Evolutionary conservation across 2,113 vertebrate species (phyloP).

Genomic region (Heloderma charlesbogerti): DNA sequence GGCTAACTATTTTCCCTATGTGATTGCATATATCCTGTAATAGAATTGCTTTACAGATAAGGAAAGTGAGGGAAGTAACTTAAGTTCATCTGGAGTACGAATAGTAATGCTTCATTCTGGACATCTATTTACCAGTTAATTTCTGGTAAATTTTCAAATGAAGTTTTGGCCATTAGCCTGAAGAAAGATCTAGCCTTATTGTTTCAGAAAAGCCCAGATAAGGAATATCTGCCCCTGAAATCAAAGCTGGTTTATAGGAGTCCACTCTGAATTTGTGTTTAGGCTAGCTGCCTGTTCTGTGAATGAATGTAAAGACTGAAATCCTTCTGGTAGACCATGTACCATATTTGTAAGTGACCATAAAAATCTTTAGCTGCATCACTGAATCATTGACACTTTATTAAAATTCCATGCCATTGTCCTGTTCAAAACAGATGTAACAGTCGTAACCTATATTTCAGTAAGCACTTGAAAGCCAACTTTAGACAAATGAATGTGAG

Average conservation of each 20-base stretch:
- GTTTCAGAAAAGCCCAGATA: neutral
- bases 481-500: neutral
- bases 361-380: neutral
- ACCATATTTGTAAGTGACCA: neutral
- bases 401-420: neutral
- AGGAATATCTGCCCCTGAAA: neutral
- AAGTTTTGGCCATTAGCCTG: neutral
- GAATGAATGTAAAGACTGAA: neutral
- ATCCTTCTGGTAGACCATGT: neutral
- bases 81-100: neutral
- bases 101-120: neutral
- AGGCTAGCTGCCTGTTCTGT: neutral
- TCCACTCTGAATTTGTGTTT: neutral
- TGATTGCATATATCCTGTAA: neutral
- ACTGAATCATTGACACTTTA: neutral
- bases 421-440: neutral
- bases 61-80: no score
- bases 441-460: neutral
- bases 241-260: neutral
- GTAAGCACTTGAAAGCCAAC: neutral
- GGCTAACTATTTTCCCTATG: neutral
- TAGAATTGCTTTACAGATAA: neutral
- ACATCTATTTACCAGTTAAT: neutral
- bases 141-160: neutral
- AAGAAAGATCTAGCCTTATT: neutral